A percentile compares a stretch with the other conserved stretches of the same genome.
Evolutionary conservation across 2,797 vertebrate species (phyloP).

Genomic region (Neosalanx taihuensis): DNA sequence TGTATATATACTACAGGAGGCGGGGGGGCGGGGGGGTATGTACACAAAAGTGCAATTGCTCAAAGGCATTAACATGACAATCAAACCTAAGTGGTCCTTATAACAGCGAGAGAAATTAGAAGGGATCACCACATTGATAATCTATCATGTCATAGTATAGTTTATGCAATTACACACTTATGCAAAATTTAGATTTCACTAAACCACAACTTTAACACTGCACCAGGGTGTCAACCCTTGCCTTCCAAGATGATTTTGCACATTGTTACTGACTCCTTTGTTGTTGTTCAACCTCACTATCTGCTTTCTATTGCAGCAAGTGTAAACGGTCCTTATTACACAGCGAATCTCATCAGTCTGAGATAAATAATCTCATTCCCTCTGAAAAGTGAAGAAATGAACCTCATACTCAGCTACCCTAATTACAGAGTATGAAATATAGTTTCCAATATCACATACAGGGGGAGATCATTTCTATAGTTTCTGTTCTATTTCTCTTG

Average conservation of each 20-base stretch:
- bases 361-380: conserved; percentile 30
- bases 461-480: conserved; percentile 37
- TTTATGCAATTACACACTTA: background rate
- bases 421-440: conserved; percentile 52
- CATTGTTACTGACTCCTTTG: conserved; percentile 36
- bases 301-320: conserved; percentile 34
- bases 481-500: conserved; percentile 36
- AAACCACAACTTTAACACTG: background rate
- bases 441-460: conserved; percentile 34
- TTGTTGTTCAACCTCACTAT: conserved; percentile 36
- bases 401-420: conserved; percentile 38
- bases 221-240: conserved; percentile 1
- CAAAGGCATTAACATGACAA: too few relatives aligned
- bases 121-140: too few relatives aligned
- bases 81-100: too few relatives aligned
- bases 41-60: too few relatives aligned
- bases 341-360: conserved; percentile 49
- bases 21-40: too few relatives aligned
- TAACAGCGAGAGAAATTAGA: background rate
- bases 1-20: too few relatives aligned
- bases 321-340: conserved; percentile 52
- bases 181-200: background rate
- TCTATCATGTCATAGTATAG: background rate
- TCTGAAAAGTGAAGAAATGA: conserved; percentile 38
- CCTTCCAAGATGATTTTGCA: background rate